A percentile compares a stretch with the other conserved stretches of the same genome.
These are phyloP conservation scores for Epinephelus moara DNA, from an alignment of 2,113 vertebrate genomes.

Conservation along the genomic window DNA sequence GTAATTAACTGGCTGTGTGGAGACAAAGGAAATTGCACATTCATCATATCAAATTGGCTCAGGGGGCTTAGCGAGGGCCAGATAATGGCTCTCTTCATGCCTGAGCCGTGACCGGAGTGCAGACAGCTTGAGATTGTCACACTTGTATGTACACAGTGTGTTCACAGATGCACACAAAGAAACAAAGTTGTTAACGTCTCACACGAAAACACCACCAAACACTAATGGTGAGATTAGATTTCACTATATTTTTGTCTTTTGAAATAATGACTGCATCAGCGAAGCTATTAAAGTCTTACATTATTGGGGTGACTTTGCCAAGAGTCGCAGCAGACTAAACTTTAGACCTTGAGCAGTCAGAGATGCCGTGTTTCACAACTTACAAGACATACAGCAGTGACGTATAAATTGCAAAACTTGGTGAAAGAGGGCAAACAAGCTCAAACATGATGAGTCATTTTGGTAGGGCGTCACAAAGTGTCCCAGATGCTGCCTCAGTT, in stretches of 20 bases:
- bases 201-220: slow-evolving; percentile 14
- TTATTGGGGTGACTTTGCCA: neutral
- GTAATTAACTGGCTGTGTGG: slow-evolving; percentile 78
- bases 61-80: slow-evolving; percentile 63
- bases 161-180: slow-evolving; percentile 21
- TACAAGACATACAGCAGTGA: neutral
- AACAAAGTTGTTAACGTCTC: slow-evolving; percentile 22
- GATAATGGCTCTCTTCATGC: slow-evolving; percentile 74
- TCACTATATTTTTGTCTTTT: slow-evolving; percentile 11
- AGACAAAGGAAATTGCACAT: slow-evolving; percentile 85
- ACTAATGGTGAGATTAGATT: slow-evolving; percentile 12
- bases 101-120: slow-evolving; percentile 69
- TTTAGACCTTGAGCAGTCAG: neutral
- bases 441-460: neutral
- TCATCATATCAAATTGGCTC: slow-evolving; percentile 82
- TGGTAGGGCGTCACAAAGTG: neutral
- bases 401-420: neutral
- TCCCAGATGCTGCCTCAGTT: neutral
- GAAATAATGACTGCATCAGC: slow-evolving; percentile 3
- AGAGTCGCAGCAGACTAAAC: neutral
- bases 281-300: slow-evolving; percentile 9
- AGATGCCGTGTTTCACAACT: too few relatives aligned
- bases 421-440: neutral
- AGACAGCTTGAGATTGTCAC: slow-evolving; percentile 48
- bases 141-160: slow-evolving; percentile 40